Evolutionary conservation across 2,113 vertebrate genomes (phyloP).

Genomic region (Myanophis thanlyinensis): DNA sequence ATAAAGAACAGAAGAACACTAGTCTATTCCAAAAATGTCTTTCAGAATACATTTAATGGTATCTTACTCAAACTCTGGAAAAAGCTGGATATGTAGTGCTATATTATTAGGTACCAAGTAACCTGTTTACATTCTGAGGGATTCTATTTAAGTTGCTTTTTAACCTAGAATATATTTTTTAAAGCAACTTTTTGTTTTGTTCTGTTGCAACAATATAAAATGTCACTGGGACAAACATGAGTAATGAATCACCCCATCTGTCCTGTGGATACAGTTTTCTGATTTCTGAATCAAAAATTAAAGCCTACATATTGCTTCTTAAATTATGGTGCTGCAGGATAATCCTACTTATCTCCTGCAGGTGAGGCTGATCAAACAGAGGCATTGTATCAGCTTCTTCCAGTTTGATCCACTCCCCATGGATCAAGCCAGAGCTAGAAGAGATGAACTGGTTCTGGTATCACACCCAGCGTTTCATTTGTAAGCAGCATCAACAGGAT

Average conservation of each 20-base stretch:
- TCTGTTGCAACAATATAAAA: background rate
- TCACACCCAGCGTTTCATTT: constrained; percentile 2
- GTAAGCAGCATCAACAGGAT: constrained; percentile 17
- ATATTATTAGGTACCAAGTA: background rate
- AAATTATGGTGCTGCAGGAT: background rate
- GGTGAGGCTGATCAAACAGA: background rate
- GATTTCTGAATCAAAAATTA: background rate
- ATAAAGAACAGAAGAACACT: background rate
- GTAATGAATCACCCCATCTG: background rate
- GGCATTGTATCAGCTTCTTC: constrained; percentile 11
- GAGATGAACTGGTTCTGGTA: background rate
- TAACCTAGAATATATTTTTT: background rate
- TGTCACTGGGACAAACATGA: background rate
- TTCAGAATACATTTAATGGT: background rate
- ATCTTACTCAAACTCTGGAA: background rate
- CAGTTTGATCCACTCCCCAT: constrained; percentile 8
- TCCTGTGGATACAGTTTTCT: background rate
- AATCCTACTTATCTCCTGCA: background rate
- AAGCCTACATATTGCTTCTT: background rate
- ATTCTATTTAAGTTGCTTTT: background rate
- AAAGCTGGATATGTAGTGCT: background rate
- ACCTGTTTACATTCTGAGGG: background rate
- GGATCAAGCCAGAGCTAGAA: constrained; percentile 18
- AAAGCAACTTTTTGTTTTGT: background rate
- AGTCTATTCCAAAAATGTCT: background rate